Conservation (phyloP, 1,140 invertebrate genomes). For the Bicyclus anynana region DNA sequence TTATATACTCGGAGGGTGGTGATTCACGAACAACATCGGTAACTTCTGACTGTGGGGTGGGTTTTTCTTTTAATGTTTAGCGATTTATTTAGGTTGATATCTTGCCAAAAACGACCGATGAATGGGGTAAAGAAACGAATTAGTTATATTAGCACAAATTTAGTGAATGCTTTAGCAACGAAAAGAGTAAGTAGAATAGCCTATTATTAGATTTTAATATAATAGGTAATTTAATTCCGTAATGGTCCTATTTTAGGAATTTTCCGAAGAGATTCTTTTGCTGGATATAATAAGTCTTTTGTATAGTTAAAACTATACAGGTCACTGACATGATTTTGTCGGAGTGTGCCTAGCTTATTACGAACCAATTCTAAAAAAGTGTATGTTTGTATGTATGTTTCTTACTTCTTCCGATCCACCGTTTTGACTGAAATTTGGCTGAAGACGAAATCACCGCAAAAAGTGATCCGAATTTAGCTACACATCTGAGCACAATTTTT, state of each 20-base stretch:
- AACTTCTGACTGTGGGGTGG: constrained; percentile 14
- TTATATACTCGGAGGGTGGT: constrained; percentile 43
- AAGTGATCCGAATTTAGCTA: too few species aligned
- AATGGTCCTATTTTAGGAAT: neutral
- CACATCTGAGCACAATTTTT: too few species aligned
- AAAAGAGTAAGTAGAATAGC: neutral
- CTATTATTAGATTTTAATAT: neutral
- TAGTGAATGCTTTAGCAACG: neutral
- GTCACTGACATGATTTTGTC: too few species aligned
- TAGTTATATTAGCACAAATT: neutral
- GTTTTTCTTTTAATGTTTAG: constrained; percentile 17
- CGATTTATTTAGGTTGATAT: neutral
- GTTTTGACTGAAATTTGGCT: too few species aligned
- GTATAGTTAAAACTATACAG: too few species aligned
- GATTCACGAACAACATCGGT: constrained; percentile 27
- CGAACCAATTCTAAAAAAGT: too few species aligned
- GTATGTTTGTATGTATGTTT: too few species aligned
- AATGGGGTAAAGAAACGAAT: neutral
- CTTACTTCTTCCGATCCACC: too few species aligned
- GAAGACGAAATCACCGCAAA: too few species aligned
- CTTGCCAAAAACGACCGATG: constrained; percentile 1
- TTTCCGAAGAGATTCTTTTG: too few species aligned
- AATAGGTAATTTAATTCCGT: neutral
- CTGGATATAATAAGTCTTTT: too few species aligned
- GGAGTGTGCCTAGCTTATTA: too few species aligned